Percentiles rank a stretch among this genome's conserved stretches.
phyloP scores from a whole-genome alignment of 2,888 invertebrate species.

The Acrobasis suavella region DNA sequence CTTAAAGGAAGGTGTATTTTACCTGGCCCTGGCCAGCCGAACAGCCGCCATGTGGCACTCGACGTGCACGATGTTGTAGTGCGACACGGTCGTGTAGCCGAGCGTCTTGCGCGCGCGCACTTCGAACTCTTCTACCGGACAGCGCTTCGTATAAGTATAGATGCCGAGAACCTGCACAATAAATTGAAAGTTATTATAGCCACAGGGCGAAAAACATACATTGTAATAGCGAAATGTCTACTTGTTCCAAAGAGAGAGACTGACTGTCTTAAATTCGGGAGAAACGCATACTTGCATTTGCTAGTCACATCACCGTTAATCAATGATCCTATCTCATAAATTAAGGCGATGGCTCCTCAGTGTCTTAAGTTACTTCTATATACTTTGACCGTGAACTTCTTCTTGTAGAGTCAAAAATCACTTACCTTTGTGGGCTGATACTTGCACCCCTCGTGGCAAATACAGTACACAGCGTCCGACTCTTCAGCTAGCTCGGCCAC shows the following conservation, averaged over 20 bases:
- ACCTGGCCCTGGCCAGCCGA: conserved; percentile 83
- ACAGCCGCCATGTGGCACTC: conserved; percentile 99
- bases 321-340: too few relatives aligned
- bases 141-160: conserved; percentile 98
- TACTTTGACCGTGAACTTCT: too few relatives aligned
- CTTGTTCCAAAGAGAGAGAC: too few relatives aligned
- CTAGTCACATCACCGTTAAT: too few relatives aligned
- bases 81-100: conserved; percentile 96
- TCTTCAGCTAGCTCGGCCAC: conserved; percentile 98
- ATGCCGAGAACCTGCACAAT: conserved; percentile 89
- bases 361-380: too few relatives aligned
- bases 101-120: conserved; percentile 93
- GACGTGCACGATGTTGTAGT: conserved; percentile 98
- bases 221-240: too few relatives aligned
- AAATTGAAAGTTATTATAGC: neutral
- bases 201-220: too few relatives aligned
- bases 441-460: conserved; percentile 98
- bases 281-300: too few relatives aligned
- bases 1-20: neutral
- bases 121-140: conserved; percentile 96
- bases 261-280: too few relatives aligned
- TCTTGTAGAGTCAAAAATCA: too few relatives aligned
- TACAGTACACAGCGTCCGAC: conserved; percentile 97
- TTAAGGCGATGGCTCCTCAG: too few relatives aligned
- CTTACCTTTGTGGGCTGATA: conserved; percentile 93